These are phyloP conservation scores for Tenthredo mesomela DNA, from an alignment of 2,888 invertebrate species.

Conservation along the genomic window DNA sequence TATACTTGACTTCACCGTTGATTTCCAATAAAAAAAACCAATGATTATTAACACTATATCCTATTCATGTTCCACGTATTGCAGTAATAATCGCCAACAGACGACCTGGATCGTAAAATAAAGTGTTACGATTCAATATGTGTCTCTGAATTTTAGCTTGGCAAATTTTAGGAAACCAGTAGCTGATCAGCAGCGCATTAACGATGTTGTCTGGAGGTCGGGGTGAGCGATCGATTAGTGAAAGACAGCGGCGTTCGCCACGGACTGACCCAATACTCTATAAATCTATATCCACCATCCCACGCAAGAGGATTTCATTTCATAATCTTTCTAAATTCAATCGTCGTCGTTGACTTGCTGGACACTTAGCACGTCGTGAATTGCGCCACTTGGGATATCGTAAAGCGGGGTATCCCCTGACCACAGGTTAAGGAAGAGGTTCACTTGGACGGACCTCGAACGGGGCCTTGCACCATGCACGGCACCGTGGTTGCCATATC, in stretches of 20 bases:
- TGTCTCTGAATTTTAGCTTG: not conserved
- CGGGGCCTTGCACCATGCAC: conserved; percentile 49
- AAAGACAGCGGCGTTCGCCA: not conserved
- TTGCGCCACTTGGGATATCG: conserved; percentile 33
- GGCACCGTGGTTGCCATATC: conserved; percentile 19
- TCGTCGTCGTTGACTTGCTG: not conserved
- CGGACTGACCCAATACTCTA: conserved; percentile 19
- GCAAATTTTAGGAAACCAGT: not conserved
- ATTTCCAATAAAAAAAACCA: not conserved
- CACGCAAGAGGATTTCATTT: conserved; percentile 3
- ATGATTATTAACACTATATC: not conserved
- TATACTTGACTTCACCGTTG: not conserved
- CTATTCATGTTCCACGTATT: not conserved
- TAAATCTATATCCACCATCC: conserved; percentile 18
- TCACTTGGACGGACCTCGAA: conserved; percentile 16
- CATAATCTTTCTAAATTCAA: conserved; percentile 37
- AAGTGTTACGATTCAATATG: not conserved
- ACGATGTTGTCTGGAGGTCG: not conserved
- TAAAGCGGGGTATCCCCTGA: conserved; percentile 28
- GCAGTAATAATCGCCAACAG: too few relatives aligned
- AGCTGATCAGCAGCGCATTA: not conserved
- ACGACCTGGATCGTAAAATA: not conserved
- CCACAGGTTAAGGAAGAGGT: conserved; percentile 37
- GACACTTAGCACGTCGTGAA: conserved; percentile 33
- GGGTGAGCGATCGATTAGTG: conserved; percentile 4